Conservation (phyloP, 2,888 invertebrate species). For the Lasioglossum lativentre region DNA sequence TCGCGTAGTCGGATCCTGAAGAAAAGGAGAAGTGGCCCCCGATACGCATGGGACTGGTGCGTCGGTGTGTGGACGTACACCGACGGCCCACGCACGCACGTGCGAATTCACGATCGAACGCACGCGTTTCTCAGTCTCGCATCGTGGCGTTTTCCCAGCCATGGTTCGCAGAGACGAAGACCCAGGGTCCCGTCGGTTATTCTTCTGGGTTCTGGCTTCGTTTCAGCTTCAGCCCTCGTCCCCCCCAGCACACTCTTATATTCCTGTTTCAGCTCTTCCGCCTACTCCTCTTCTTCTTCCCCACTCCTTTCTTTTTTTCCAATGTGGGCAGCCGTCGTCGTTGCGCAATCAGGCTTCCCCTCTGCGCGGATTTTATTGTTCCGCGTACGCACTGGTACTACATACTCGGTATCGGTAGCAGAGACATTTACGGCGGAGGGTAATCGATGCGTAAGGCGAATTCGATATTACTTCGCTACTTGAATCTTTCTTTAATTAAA, state of each 20-base stretch:
- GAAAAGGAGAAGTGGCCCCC: conserved; percentile 27
- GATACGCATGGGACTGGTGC: conserved; percentile 42
- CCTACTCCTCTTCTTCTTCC: conserved; percentile 47
- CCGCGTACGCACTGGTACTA: background rate
- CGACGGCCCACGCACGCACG: conserved; percentile 57
- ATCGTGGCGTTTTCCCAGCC: conserved; percentile 81
- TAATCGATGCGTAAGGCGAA: background rate
- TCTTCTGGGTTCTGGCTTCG: conserved; percentile 67
- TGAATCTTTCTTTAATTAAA: too few species aligned
- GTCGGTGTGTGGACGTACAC: conserved; percentile 46
- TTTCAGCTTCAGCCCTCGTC: conserved; percentile 52
- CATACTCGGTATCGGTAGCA: background rate
- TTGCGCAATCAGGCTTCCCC: conserved; percentile 42
- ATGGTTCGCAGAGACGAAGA: conserved; percentile 70
- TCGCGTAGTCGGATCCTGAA: conserved; percentile 16
- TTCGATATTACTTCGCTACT: background rate
- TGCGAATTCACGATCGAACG: conserved; percentile 78
- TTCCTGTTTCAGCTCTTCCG: conserved; percentile 51
- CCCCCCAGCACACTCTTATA: conserved; percentile 26
- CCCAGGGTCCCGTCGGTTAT: conserved; percentile 60
- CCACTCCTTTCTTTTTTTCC: conserved; percentile 4
- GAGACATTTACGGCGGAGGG: background rate
- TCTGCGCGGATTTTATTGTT: conserved; percentile 18
- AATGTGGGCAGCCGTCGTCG: conserved; percentile 39
- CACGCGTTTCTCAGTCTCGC: conserved; percentile 82